These are phyloP conservation scores for Serripes groenlandicus DNA, from an alignment of 2,888 invertebrate species.

Conservation along the genomic window DNA sequence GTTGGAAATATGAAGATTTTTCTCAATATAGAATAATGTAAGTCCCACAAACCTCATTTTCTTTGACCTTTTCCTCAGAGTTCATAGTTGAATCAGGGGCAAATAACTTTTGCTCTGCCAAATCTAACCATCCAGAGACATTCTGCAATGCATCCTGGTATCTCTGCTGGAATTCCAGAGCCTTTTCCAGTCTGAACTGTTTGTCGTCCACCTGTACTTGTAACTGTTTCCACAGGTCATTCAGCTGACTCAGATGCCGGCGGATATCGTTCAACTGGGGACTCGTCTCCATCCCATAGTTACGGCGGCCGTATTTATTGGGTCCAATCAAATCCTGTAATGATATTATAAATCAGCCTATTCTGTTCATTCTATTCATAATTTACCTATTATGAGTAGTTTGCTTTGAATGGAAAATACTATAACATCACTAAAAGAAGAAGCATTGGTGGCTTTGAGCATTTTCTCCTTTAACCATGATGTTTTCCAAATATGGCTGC, in stretches of 20 bases:
- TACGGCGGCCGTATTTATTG: conserved; percentile 57
- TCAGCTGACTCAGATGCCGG: conserved; percentile 71
- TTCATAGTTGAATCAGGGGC: conserved; percentile 70
- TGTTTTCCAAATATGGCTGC: background rate
- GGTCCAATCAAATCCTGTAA: conserved; percentile 64
- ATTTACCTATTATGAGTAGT: no score
- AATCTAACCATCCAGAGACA: conserved; percentile 83
- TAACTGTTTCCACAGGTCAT: conserved; percentile 77
- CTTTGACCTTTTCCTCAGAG: conserved; percentile 78
- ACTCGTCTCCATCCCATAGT: conserved; percentile 43
- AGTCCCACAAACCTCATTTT: conserved; percentile 79
- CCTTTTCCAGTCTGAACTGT: conserved; percentile 75
- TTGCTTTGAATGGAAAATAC: no score
- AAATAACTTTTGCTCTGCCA: conserved; percentile 80
- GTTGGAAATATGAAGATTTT: no score
- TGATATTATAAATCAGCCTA: no score
- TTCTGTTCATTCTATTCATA: no score
- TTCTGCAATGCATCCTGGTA: conserved; percentile 81
- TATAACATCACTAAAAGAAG: no score
- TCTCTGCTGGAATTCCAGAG: conserved; percentile 81
- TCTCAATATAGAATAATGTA: no score
- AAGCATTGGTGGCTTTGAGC: background rate
- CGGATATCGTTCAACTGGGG: conserved; percentile 74
- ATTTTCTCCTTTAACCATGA: background rate
- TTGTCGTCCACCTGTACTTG: conserved; percentile 77